Evolutionary conservation across 2,113 vertebrate genomes (phyloP).

Genomic region (Psephotus haematonotus): DNA sequence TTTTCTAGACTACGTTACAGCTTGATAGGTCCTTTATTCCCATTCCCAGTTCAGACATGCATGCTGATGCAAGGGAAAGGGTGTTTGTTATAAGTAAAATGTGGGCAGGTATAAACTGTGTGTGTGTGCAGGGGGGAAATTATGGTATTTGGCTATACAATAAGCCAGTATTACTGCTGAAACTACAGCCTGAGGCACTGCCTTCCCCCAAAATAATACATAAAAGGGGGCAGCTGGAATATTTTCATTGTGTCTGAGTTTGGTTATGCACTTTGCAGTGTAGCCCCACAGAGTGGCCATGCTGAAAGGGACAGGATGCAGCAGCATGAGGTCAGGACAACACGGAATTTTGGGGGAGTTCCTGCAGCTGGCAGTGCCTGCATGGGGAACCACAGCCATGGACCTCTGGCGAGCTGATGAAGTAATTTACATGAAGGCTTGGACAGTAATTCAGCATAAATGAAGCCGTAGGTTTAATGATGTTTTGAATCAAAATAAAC

Average conservation of each 20-base stretch:
- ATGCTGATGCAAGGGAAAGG: not conserved
- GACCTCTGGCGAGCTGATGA: not conserved
- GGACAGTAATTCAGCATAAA: conserved; percentile 45
- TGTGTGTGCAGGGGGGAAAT: not conserved
- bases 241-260: not conserved
- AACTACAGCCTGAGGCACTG: not conserved
- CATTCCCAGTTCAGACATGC: not conserved
- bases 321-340: not conserved
- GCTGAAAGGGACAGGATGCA: not conserved
- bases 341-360: not conserved
- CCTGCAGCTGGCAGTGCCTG: not conserved
- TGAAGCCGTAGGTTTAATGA: conserved; percentile 49
- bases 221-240: not conserved
- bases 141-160: not conserved
- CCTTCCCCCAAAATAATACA: not conserved
- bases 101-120: not conserved
- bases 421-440: not conserved
- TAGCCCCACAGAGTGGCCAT: not conserved
- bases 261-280: not conserved
- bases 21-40: not conserved
- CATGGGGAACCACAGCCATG: not conserved
- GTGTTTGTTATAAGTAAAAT: not conserved
- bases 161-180: not conserved
- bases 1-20: not conserved
- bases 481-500: conserved; percentile 64